Conservation (phyloP, 2,113 vertebrate species). For the Trachemys scripta region DNA sequence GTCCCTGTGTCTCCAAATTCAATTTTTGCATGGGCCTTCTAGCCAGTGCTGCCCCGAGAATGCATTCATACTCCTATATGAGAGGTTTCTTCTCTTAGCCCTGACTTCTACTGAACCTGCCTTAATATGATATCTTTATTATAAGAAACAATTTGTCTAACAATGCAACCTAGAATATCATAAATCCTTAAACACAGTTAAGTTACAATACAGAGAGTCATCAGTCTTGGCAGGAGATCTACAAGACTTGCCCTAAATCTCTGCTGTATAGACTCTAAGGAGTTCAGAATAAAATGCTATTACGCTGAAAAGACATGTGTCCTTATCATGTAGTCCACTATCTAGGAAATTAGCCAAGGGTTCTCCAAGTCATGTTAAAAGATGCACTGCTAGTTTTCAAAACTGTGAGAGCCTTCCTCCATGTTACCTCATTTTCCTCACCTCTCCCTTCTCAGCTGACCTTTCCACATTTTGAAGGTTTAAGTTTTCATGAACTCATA, state of each 20-base stretch:
- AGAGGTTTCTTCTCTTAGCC: not conserved
- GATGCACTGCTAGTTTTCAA: not conserved
- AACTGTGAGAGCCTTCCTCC: not conserved
- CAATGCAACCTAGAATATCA: not conserved
- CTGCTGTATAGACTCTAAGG: not conserved
- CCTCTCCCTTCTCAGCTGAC: not conserved
- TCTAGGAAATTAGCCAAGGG: not conserved
- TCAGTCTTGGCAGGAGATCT: not conserved
- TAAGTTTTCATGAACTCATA: not conserved
- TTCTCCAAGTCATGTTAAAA: not conserved
- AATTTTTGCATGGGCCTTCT: slow-evolving; percentile 21
- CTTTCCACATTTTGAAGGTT: not conserved
- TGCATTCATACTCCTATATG: not conserved
- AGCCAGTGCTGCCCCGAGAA: not conserved
- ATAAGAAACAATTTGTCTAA: not conserved
- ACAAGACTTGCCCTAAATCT: not conserved
- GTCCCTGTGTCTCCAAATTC: not conserved
- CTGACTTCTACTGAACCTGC: not conserved
- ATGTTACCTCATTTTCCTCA: not conserved
- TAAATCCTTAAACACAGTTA: not conserved
- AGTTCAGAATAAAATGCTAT: not conserved
- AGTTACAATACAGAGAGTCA: not conserved
- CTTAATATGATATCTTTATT: not conserved
- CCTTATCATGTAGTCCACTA: not conserved
- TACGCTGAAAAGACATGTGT: not conserved